Evolutionary conservation across 2,888 invertebrate genomes (phyloP), one percentile per base, ranked within the genome.

Genomic region (Papilio elwesi): DNA sequence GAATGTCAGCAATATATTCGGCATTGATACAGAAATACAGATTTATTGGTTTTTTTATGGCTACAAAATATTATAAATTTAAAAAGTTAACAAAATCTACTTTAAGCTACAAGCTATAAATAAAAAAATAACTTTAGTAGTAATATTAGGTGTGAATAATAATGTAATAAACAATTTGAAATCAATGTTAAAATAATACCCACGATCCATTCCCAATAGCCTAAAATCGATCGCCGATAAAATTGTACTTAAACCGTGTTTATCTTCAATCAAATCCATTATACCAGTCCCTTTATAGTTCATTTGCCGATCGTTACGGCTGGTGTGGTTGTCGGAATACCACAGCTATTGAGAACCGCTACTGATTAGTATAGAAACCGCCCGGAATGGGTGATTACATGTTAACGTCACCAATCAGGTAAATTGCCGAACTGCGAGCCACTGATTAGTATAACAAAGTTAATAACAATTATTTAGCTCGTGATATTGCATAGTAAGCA

Each of bases 291-390:
- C 49, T 49, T 73, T 64, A 68, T 69, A 43, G 64, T 47, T 51
- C 43, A 68, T 68, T 73, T 69, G 69, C 69, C 52, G 73, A 73
- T 65, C 68, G 49, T 53, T 59, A n/a, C 43, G 43, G 16, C 12
- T 16, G 43, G 26, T 12, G 55, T 65, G 65, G 55, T 69, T 73
- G 51, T 68, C 64, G 53, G 55, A 64, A 68, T 49, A 38, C 68
- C 64, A 49, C 26, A 64, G 68, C 48, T 53, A 68, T 55, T 64
- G 55, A 57, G 43, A 55, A 26, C 26, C 55, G 43, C 49, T n/a
- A 64, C n/a, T 69, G 69, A 69, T 73, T 55, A 38, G 26, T 57
- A 68, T 55, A 55, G 48, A 47, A 12, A 51, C 64, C 55, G 55
- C 64, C 49, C 16, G 68, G 55, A 68, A 64, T 59, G 48, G 62